Conservation (phyloP, 2,888 invertebrate species). For the Drosophila greeni region DNA sequence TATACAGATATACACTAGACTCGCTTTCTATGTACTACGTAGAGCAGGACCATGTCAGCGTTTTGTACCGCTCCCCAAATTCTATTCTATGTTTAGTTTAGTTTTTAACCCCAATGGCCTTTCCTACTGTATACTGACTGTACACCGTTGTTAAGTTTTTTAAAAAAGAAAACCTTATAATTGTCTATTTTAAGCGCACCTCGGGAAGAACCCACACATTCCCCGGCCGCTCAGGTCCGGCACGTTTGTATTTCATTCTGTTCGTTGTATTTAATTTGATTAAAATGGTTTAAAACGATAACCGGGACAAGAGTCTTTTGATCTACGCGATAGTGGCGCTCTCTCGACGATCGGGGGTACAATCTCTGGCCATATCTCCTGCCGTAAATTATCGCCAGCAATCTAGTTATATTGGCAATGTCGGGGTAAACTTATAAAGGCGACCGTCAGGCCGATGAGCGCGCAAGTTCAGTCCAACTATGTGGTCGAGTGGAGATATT, state of each 20-base stretch:
- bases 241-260: constrained; percentile 49
- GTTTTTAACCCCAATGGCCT: constrained; percentile 11
- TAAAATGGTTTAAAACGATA: constrained; percentile 50
- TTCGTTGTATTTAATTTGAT: constrained; percentile 50
- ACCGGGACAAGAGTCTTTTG: constrained; percentile 3
- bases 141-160: constrained; percentile 37
- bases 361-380: constrained; percentile 38
- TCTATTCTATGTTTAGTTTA: constrained; percentile 7
- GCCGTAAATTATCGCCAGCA: constrained; percentile 49
- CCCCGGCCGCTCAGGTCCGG: constrained; percentile 31
- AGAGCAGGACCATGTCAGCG: constrained; percentile 27
- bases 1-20: constrained; percentile 30
- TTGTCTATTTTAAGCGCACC: constrained; percentile 41
- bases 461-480: constrained; percentile 14
- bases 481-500: constrained; percentile 24
- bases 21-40: constrained; percentile 40
- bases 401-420: constrained; percentile 14
- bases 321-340: constrained; percentile 19
- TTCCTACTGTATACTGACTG: constrained; percentile 16
- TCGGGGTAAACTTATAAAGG: constrained; percentile 34
- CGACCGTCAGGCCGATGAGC: neutral
- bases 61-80: constrained; percentile 23
- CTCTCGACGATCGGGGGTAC: neutral
- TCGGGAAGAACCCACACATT: constrained; percentile 28
- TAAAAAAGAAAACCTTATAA: constrained; percentile 1